Conservation (phyloP, 2,113 vertebrate genomes). For the Leucopternis melanops region DNA sequence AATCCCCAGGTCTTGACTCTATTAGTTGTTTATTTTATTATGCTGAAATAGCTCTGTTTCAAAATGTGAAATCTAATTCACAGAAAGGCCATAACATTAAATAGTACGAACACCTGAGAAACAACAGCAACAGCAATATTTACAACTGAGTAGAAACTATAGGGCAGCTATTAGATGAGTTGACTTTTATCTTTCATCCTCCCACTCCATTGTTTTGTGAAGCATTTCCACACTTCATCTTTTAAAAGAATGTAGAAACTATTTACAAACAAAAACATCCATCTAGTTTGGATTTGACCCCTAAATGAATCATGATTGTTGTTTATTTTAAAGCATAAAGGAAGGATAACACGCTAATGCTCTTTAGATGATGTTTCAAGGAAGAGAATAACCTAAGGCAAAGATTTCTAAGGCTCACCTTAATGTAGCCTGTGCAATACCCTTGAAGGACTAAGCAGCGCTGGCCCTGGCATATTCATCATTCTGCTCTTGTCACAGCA, state of each 20-base stretch:
- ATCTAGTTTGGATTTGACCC: not conserved
- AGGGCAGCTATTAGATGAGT: not conserved
- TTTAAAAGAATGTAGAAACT: not conserved
- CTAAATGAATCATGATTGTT: not conserved
- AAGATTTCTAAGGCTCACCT: conserved; percentile 18
- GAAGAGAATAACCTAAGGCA: not conserved
- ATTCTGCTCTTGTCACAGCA: conserved; percentile 2
- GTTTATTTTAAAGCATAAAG: not conserved
- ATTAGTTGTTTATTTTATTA: not conserved
- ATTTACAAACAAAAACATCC: not conserved
- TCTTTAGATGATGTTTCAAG: not conserved
- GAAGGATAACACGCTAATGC: not conserved
- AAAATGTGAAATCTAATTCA: not conserved
- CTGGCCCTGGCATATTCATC: conserved; percentile 1
- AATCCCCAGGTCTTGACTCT: not conserved
- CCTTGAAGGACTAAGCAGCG: not conserved
- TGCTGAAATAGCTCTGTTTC: not conserved
- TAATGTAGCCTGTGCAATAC: not conserved
- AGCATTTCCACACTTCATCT: not conserved
- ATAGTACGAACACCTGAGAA: not conserved
- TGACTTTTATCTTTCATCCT: not conserved
- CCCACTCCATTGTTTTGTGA: not conserved
- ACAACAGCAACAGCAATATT: not conserved
- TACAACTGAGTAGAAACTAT: not conserved
- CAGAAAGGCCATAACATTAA: not conserved